A percentile compares a stretch with the other conserved stretches of the same genome.
These are phyloP conservation scores for Odobenus rosmarus DNA, from an alignment of 2,113 vertebrate genomes.

Conservation along the genomic window DNA sequence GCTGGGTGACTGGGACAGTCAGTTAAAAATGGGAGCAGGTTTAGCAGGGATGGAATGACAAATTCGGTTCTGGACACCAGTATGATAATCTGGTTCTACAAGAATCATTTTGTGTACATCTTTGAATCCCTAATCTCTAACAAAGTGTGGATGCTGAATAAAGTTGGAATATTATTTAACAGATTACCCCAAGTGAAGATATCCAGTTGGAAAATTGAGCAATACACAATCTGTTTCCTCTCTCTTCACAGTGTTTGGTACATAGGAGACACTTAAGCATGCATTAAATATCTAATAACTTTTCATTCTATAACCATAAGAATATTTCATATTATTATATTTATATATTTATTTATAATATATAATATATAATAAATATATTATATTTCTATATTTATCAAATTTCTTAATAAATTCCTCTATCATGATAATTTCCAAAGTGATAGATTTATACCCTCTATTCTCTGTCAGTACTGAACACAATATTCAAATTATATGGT, in stretches of 20 bases:
- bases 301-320: conserved; percentile 31
- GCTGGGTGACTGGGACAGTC: neutral
- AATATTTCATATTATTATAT: too few relatives aligned
- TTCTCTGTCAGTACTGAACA: conserved; percentile 3
- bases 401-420: conserved; percentile 30
- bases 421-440: conserved; percentile 27
- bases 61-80: neutral
- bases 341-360: too few relatives aligned
- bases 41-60: neutral
- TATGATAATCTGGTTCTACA: neutral
- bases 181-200: neutral
- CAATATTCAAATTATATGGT: neutral
- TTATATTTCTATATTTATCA: too few relatives aligned
- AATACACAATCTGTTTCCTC: neutral
- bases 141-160: neutral
- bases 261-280: neutral
- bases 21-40: neutral
- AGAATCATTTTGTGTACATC: neutral
- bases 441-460: neutral
- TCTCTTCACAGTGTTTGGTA: neutral
- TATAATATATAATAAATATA: too few relatives aligned
- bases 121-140: neutral
- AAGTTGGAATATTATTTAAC: conserved; percentile 1
- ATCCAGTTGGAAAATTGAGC: neutral
- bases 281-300: neutral